Evolutionary conservation across 2,888 invertebrate genomes (phyloP).

Genomic region (Eueremaeus valkanovi): DNA sequence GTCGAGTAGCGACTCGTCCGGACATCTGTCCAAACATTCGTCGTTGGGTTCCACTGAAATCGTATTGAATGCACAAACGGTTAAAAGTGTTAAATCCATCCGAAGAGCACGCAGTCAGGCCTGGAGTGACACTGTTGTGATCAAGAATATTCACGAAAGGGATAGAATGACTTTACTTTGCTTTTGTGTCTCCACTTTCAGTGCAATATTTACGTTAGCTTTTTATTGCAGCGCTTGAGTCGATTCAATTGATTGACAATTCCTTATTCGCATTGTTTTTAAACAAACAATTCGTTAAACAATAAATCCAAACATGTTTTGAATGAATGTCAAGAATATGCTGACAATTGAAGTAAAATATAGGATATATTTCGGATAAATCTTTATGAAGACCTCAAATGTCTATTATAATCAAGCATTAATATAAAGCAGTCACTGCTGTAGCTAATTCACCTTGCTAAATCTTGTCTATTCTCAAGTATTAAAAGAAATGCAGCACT

Average conservation of each 20-base stretch:
- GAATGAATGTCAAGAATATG: not conserved
- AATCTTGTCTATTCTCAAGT: too few species aligned
- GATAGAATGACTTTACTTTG: constrained; percentile 9
- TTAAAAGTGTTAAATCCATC: too few species aligned
- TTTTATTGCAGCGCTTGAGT: constrained; percentile 21
- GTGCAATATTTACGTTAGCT: constrained; percentile 1
- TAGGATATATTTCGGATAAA: not conserved
- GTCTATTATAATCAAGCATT: too few species aligned
- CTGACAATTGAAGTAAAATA: not conserved
- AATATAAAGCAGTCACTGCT: too few species aligned
- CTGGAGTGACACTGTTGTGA: constrained; percentile 23
- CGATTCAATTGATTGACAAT: not conserved
- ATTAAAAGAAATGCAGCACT: too few species aligned
- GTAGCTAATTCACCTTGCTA: too few species aligned
- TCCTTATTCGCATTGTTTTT: not conserved
- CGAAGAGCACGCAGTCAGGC: not conserved
- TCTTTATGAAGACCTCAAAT: too few species aligned
- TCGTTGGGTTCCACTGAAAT: constrained; percentile 6
- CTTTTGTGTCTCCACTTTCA: constrained; percentile 14
- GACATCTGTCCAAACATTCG: not conserved
- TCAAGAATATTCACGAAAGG: constrained; percentile 27
- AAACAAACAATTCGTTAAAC: not conserved
- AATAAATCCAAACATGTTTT: not conserved
- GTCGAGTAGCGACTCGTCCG: not conserved
- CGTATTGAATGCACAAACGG: not conserved